Evolutionary conservation across 37 sponge, comb jelly and placozoan genomes (phyloP).

Genomic region (Oscarella lobularis): DNA sequence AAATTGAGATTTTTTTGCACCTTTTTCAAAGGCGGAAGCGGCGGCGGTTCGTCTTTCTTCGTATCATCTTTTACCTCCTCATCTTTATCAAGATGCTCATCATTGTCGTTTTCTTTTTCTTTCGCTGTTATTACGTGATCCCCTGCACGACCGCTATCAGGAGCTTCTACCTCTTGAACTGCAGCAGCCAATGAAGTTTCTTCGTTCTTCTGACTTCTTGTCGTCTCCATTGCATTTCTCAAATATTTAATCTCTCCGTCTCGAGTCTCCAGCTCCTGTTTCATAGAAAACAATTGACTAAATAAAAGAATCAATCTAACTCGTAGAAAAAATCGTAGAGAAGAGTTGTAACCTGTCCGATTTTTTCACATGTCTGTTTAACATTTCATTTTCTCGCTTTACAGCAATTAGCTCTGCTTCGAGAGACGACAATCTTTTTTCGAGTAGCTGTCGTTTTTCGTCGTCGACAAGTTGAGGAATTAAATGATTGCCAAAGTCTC

Average conservation of each 20-base stretch:
- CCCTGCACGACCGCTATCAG: too few relatives aligned
- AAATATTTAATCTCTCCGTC: background rate
- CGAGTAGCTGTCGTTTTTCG: background rate
- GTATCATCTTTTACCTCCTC: too few relatives aligned
- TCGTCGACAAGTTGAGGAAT: background rate
- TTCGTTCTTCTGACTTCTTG: background rate
- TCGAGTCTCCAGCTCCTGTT: background rate
- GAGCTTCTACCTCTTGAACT: too few relatives aligned
- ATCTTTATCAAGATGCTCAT: too few relatives aligned
- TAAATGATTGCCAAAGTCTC: slow-evolving; percentile 42
- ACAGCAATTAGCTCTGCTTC: slow-evolving; percentile 35
- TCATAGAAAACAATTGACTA: background rate
- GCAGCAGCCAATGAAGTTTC: too few relatives aligned
- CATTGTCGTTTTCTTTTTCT: too few relatives aligned
- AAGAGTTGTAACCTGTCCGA: slow-evolving; percentile 19
- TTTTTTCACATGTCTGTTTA: slow-evolving; percentile 12
- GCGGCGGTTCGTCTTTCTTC: too few relatives aligned
- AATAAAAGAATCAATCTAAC: too few relatives aligned
- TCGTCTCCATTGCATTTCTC: background rate
- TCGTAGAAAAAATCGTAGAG: too few relatives aligned
- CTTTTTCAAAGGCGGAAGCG: too few relatives aligned
- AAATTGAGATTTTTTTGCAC: too few relatives aligned
- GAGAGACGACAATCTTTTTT: background rate
- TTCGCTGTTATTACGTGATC: too few relatives aligned
- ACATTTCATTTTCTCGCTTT: slow-evolving; percentile 67